Percentiles rank a stretch among this genome's conserved stretches.
These are phyloP conservation scores for Hycleus phaleratus DNA, from an alignment of 1,140 invertebrate genomes.

Conservation along the genomic window DNA sequence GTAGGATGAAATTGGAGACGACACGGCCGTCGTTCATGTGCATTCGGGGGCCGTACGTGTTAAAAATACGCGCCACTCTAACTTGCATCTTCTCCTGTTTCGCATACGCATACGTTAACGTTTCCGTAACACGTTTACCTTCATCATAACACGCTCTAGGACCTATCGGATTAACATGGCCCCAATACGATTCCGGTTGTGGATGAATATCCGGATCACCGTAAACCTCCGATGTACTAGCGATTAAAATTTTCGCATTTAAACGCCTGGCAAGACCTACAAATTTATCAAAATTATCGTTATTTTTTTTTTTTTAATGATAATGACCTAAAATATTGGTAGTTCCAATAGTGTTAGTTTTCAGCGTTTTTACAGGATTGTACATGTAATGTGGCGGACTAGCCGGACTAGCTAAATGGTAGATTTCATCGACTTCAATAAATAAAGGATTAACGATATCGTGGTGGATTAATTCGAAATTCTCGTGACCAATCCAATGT, in stretches of 20 bases:
- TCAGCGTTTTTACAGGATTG: slow-evolving; percentile 99
- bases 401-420: slow-evolving; percentile 97
- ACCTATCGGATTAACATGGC: slow-evolving; percentile 94
- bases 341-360: slow-evolving; percentile 98
- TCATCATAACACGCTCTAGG: slow-evolving; percentile 97
- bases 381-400: slow-evolving; percentile 99
- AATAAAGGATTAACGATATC: slow-evolving; percentile 98
- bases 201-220: slow-evolving; percentile 96
- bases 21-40: slow-evolving; percentile 98
- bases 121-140: slow-evolving; percentile 95
- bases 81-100: slow-evolving; percentile 95
- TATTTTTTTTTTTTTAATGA: neutral
- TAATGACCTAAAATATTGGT: slow-evolving; percentile 91
- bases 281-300: slow-evolving; percentile 20
- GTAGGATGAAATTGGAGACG: slow-evolving; percentile 97
- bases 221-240: slow-evolving; percentile 98
- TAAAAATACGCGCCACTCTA: slow-evolving; percentile 95
- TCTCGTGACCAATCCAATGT: slow-evolving; percentile 98
- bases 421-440: slow-evolving; percentile 98
- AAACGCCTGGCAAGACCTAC: slow-evolving; percentile 75
- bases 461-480: slow-evolving; percentile 98
- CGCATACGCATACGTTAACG: slow-evolving; percentile 92
- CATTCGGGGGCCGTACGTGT: slow-evolving; percentile 99
- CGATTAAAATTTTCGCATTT: slow-evolving; percentile 88
- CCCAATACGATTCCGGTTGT: slow-evolving; percentile 95